A percentile compares a stretch with the other conserved stretches of the same genome.
Conservation (phyloP, 2,888 invertebrate species). For the Torymus aiolomorphi region DNA sequence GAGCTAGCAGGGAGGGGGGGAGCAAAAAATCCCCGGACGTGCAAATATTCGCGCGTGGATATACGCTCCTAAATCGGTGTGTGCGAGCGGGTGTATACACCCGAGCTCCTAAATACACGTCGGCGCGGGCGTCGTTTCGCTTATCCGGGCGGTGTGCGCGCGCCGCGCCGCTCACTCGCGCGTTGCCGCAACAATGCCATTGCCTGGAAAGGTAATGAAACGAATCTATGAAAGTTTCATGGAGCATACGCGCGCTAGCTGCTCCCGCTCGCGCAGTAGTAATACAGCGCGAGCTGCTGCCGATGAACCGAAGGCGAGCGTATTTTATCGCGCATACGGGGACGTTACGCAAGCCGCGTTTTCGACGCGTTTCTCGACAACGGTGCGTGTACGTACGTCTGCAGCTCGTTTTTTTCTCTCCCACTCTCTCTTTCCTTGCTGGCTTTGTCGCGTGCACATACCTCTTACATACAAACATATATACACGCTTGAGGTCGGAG, state of each 20-base stretch:
- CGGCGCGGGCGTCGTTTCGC: conserved; percentile 12
- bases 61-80: conserved; percentile 14
- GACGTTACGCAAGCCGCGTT: conserved; percentile 22
- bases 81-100: not conserved
- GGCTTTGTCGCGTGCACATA: too few relatives aligned
- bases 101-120: not conserved
- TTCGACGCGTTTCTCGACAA: not conserved
- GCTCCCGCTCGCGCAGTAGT: not conserved
- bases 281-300: not conserved
- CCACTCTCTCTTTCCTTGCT: too few relatives aligned
- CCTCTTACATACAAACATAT: too few relatives aligned
- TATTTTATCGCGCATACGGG: conserved; percentile 1
- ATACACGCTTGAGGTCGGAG: not conserved
- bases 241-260: not conserved
- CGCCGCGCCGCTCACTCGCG: conserved; percentile 9
- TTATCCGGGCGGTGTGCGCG: not conserved
- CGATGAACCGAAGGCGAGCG: conserved; percentile 14
- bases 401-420: not conserved
- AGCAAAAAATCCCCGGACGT: conserved; percentile 10
- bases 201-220: conserved; percentile 53
- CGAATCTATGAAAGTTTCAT: conserved; percentile 57
- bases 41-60: conserved; percentile 50
- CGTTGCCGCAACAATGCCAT: conserved; percentile 40
- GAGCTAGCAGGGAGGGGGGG: too few relatives aligned
- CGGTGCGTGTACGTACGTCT: not conserved